phyloP scores from a whole-genome alignment of 2,888 invertebrate genomes.

The Cheilosia soror region DNA sequence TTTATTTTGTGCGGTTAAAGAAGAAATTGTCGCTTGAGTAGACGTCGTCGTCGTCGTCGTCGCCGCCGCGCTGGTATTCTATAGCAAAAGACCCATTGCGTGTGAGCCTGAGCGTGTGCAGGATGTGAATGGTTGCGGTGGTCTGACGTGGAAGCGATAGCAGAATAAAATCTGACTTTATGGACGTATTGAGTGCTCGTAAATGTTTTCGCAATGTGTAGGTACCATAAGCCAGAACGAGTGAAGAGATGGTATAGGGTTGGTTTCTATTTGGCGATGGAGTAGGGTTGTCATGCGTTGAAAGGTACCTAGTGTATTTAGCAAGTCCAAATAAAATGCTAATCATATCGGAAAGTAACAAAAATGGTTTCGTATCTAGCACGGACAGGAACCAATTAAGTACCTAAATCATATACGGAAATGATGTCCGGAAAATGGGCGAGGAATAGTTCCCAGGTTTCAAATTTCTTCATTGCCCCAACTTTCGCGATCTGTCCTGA shows the following conservation, averaged over 20 bases:
- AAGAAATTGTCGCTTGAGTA: conserved; percentile 68
- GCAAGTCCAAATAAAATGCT: no score
- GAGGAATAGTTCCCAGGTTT: no score
- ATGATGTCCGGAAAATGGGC: no score
- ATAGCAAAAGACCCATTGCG: conserved; percentile 1
- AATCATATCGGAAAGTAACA: no score
- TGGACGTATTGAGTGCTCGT: conserved; percentile 73
- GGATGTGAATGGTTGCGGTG: conserved; percentile 14
- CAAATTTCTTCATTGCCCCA: no score
- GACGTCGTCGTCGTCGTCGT: conserved; percentile 12
- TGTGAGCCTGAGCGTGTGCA: background rate
- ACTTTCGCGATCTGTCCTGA: no score
- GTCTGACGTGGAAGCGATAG: conserved; percentile 47
- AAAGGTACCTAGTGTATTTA: background rate
- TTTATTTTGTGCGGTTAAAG: conserved; percentile 71
- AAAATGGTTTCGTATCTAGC: no score
- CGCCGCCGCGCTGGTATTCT: no score
- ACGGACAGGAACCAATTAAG: no score
- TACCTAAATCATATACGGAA: no score
- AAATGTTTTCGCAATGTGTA: conserved; percentile 66
- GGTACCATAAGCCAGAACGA: conserved; percentile 34
- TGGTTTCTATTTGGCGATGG: conserved; percentile 3
- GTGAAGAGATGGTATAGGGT: conserved; percentile 19
- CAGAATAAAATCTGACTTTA: conserved; percentile 71
- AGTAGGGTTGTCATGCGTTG: conserved; percentile 27